Evolutionary conservation across 1,140 invertebrate species (phyloP), one percentile per base, ranked within the genome.

Genomic region (Stegodyphus dumicola): DNA sequence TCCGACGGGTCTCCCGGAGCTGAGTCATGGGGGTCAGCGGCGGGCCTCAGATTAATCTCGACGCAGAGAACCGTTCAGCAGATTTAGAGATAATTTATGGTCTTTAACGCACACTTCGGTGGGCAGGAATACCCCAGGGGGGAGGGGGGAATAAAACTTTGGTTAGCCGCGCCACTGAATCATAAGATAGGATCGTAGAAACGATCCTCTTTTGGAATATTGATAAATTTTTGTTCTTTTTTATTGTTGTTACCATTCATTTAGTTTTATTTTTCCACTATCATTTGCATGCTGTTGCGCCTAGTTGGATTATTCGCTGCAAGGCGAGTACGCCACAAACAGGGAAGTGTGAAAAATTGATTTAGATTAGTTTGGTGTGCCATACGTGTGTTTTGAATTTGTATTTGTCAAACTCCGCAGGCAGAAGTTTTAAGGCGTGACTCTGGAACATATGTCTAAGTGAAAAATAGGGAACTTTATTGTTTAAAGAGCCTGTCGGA

Each of bases 81-180:
- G 81, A 85, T 85, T 76, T 67, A 60, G 48, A 85, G 81, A 85
- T 85, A 85, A 85, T 85, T 85, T 85, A 85, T 85, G 74, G 81
- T 85, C 81, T 85, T 85, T 85, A 85, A 60, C 64, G 53, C 81
- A 69, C 81, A 76, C 81, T 85, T 70, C 64, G 73, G 64, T 60
- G 71, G 71, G 70, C 71, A 75, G 70, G 10, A 67, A 75, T 66
- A 66, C 48, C 17, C 70, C 70, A 56, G 9, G 17, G 15, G 56
- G 54, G 67, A 69, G 48, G 66, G 71, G 51, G n/a, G 71, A 56
- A 74, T 74, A 74, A 74, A 74, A 33, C 81, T 69, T 76, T 85
- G 81, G 81, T 85, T 85, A 85, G 81, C 81, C 81, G 81, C 81
- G 13, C 60, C 54, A 65, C 54, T 77, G 75, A 65, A 65, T 77